Evolutionary conservation across 1,140 invertebrate genomes (phyloP), one percentile per base, ranked within the genome.

Genomic region (Steinernema feltiae): DNA sequence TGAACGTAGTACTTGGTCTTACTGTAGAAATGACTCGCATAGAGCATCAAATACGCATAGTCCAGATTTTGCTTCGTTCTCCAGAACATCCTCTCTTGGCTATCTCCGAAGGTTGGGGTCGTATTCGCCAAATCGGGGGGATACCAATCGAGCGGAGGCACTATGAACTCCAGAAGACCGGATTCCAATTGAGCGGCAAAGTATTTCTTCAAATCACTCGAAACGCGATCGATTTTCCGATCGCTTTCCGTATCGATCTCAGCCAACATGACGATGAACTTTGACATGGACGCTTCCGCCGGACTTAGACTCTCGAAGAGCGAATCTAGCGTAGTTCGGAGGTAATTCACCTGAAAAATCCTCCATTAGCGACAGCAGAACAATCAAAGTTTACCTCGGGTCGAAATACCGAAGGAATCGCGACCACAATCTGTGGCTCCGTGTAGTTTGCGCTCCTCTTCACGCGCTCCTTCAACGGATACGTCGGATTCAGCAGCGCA

Each of bases 1-100:
- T 98, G 93, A n/a, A 79, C 12, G 32, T 82, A 81, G 30, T 53
- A 72, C 48, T 46, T 27, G 30, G 7, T 29, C n/a, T 32, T 1
- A 0, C 30, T 0, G 69, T 41, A 70, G 70, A 30, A 81, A 32
- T 32, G 30, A n/a, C 15, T 32, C 7, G 27, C 92, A 86, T 97
- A 97, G 78, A 95, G 92, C 95, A 98, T 98, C 0, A 98, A 88
- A 87, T 94, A 98, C 2, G 94, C 92, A 87, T 93, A 96, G 87
- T 98, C 95, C 53, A 96, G 88, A 87, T 97, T 97, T 87, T 98
- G 95, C 86, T 98, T 98, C 0, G 94, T 94, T 69, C 95, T 89
- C 95, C 95, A 98, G 79, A 92, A 30, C 78, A 79, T 79, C 27
- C 78, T n/a, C 27, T 80, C 78, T 1, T 0, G 32, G 21, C 30